phyloP scores from a whole-genome alignment of 2,113 vertebrate genomes.

The Fregata magnificens region DNA sequence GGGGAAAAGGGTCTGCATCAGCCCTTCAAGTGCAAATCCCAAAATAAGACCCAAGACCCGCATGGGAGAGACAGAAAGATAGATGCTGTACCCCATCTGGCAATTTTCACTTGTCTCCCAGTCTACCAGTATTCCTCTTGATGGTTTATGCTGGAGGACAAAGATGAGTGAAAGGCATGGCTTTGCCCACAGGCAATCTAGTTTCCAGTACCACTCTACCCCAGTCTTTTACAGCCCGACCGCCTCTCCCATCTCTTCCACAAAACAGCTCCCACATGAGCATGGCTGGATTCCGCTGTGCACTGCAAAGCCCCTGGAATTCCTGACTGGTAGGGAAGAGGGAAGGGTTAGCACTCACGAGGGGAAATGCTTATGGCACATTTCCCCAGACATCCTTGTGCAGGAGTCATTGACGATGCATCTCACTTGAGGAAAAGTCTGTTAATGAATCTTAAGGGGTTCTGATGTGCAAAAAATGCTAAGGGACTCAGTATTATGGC shows the following conservation, averaged over 20 bases:
- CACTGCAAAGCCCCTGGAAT: not conserved
- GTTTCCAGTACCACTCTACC: not conserved
- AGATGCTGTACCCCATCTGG: not conserved
- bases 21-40: not conserved
- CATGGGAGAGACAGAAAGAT: not conserved
- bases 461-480: not conserved
- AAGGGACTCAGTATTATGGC: not conserved
- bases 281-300: not conserved
- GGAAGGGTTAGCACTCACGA: not conserved
- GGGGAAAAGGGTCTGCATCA: not conserved
- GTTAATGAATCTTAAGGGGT: not conserved
- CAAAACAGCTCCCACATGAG: not conserved
- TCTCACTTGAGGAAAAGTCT: not conserved
- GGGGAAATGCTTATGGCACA: not conserved
- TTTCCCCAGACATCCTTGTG: not conserved
- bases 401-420: not conserved
- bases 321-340: not conserved
- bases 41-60: fast-evolving
- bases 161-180: not conserved
- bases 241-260: not conserved
- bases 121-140: not conserved
- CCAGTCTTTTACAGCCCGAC: not conserved
- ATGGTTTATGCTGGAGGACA: not conserved
- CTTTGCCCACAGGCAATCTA: not conserved
- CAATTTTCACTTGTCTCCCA: not conserved